Evolutionary conservation across 2,113 vertebrate species (phyloP).

Genomic region (Forbesichthys papilliferus): DNA sequence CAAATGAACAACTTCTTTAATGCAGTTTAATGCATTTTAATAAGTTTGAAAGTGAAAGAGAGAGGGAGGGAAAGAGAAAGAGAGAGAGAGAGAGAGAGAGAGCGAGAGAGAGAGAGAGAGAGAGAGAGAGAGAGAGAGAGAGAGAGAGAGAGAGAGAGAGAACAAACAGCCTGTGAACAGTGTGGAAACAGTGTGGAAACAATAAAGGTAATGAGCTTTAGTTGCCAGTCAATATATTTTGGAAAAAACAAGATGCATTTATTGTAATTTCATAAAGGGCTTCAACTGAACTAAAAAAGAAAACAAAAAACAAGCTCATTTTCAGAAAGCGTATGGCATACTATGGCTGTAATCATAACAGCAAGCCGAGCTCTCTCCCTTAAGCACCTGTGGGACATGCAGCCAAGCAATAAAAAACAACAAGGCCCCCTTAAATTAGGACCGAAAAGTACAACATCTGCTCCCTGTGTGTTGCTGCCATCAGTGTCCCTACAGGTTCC

Average conservation of each 20-base stretch:
- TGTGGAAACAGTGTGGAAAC: conserved; percentile 8
- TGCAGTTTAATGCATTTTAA: too few relatives aligned
- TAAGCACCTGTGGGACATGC: conserved; percentile 63
- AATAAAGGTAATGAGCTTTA: conserved; percentile 52
- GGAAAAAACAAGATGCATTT: conserved; percentile 43
- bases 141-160: not conserved
- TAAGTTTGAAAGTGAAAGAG: too few relatives aligned
- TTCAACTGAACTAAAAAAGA: conserved; percentile 20
- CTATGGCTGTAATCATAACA: conserved; percentile 52
- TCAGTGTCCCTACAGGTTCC: conserved; percentile 6
- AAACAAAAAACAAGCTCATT: conserved; percentile 24
- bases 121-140: not conserved
- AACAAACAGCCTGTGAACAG: conserved; percentile 12
- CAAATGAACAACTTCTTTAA: too few relatives aligned
- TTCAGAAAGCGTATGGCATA: conserved; percentile 33
- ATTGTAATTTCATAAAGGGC: conserved; percentile 45
- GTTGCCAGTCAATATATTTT: conserved; percentile 30
- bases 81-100: not conserved
- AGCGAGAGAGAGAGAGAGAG: too few relatives aligned
- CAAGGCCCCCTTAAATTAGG: conserved; percentile 54
- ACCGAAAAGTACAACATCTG: conserved; percentile 56
- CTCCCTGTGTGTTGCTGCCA: conserved; percentile 29
- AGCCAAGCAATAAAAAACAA: conserved; percentile 64
- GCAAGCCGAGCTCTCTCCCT: conserved; percentile 30
- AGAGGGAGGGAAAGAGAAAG: not conserved